Evolutionary conservation across 2,888 invertebrate genomes (phyloP).

Genomic region (Asteroscopus sphinx): DNA sequence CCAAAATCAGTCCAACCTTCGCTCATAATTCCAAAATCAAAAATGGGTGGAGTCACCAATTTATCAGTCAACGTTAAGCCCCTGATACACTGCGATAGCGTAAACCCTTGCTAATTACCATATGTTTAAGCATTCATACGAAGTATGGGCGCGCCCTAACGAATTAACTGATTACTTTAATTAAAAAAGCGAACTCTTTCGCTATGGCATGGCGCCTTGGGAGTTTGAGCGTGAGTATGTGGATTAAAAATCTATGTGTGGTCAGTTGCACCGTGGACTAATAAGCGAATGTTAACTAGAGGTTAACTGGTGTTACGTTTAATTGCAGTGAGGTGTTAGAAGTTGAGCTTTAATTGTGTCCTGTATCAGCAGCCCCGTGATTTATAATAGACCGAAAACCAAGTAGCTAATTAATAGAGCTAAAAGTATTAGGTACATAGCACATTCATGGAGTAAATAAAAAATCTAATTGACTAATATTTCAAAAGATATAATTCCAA

Average conservation of each 20-base stretch:
- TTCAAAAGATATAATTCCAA: too few relatives aligned
- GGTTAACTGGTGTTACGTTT: neutral
- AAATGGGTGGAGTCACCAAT: slow-evolving; percentile 47
- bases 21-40: slow-evolving; percentile 50
- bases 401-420: too few relatives aligned
- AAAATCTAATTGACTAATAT: too few relatives aligned
- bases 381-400: too few relatives aligned
- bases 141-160: slow-evolving; percentile 74
- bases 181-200: slow-evolving; percentile 88
- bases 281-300: slow-evolving; percentile 8
- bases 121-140: slow-evolving; percentile 60
- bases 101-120: slow-evolving; percentile 60
- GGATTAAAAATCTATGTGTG: slow-evolving; percentile 81
- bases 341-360: neutral
- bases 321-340: slow-evolving; percentile 11
- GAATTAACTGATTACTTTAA: slow-evolving; percentile 89
- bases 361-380: too few relatives aligned
- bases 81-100: slow-evolving; percentile 53
- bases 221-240: slow-evolving; percentile 73
- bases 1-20: slow-evolving; percentile 17
- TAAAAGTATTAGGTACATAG: too few relatives aligned
- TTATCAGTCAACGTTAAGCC: slow-evolving; percentile 43
- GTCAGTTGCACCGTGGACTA: slow-evolving; percentile 35
- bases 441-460: too few relatives aligned
- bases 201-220: slow-evolving; percentile 70